A percentile compares a stretch with the other conserved stretches of the same genome.
Conservation (phyloP, 2,113 vertebrate species). For the Pyxicephalus adspersus region DNA sequence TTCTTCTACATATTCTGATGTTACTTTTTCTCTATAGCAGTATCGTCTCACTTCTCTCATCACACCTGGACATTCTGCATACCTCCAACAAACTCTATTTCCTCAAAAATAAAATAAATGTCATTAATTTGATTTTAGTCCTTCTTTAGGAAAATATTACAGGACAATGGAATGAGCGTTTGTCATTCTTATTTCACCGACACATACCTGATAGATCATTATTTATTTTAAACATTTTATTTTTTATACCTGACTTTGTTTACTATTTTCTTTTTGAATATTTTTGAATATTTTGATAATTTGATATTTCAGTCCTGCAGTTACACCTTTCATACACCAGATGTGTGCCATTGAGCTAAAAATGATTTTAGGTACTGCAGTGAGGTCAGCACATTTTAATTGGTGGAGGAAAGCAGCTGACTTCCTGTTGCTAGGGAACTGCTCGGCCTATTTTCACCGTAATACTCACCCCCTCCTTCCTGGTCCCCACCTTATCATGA, state of each 20-base stretch:
- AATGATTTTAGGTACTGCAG: slow-evolving; percentile 44
- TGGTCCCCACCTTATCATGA: slow-evolving; percentile 43
- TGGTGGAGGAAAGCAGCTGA: slow-evolving; percentile 42
- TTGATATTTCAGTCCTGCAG: not conserved
- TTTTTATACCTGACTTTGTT: not conserved
- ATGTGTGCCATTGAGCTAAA: slow-evolving; percentile 54
- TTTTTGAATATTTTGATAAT: not conserved
- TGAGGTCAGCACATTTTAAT: slow-evolving; percentile 37
- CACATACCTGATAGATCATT: not conserved
- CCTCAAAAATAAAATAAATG: slow-evolving; percentile 1
- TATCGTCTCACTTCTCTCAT: too few relatives aligned
- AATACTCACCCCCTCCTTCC: slow-evolving; percentile 16
- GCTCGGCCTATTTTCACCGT: slow-evolving; percentile 30
- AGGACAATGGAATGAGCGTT: not conserved
- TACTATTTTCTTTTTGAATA: not conserved
- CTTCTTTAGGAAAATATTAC: not conserved
- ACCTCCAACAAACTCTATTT: too few relatives aligned
- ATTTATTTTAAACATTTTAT: not conserved
- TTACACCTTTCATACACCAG: slow-evolving; percentile 53
- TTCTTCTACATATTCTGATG: too few relatives aligned
- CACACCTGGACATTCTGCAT: too few relatives aligned
- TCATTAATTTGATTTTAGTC: not conserved
- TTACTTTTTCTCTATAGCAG: too few relatives aligned
- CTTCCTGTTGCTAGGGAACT: slow-evolving; percentile 45
- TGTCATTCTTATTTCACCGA: not conserved